Conservation (phyloP, 2,797 vertebrate genomes). For the Hybognathus amarus region DNA sequence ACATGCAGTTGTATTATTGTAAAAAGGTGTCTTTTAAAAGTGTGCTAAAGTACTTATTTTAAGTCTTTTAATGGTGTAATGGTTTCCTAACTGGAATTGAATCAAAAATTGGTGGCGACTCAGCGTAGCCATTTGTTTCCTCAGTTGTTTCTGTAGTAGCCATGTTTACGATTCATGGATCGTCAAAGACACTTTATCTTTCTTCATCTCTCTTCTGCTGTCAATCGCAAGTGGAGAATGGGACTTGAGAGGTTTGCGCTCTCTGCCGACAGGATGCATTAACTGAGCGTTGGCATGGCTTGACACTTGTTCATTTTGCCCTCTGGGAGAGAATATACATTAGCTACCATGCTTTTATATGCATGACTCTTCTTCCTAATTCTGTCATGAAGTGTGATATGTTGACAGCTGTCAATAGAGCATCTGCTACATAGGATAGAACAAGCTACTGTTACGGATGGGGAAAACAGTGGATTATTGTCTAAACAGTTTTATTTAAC, state of each 20-base stretch:
- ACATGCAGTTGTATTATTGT: neutral
- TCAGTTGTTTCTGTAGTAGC: neutral
- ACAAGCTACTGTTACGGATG: slow-evolving; percentile 6
- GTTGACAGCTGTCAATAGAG: slow-evolving; percentile 50
- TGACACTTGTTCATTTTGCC: slow-evolving; percentile 38
- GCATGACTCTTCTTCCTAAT: slow-evolving; percentile 37
- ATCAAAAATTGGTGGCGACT: neutral
- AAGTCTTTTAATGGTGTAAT: neutral
- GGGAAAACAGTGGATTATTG: slow-evolving; percentile 12
- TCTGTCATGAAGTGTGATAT: slow-evolving; percentile 41
- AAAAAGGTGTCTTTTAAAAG: neutral
- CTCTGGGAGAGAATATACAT: slow-evolving; percentile 41
- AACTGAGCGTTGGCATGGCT: slow-evolving; percentile 10
- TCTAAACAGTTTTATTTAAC: slow-evolving; percentile 33
- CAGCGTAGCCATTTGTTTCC: neutral
- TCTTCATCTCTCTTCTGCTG: slow-evolving; percentile 21
- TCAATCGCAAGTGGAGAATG: slow-evolving; percentile 18
- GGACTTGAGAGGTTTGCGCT: slow-evolving; percentile 33
- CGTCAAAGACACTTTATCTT: slow-evolving; percentile 15
- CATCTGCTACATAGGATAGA: slow-evolving; percentile 22
- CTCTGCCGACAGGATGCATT: slow-evolving; percentile 34
- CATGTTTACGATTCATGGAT: slow-evolving; percentile 4
- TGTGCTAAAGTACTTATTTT: neutral
- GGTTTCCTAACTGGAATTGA: neutral
- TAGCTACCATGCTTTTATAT: slow-evolving; percentile 35